Evolutionary conservation across 2,797 vertebrate species (phyloP).

Genomic region (Luscinia megarhynchos): DNA sequence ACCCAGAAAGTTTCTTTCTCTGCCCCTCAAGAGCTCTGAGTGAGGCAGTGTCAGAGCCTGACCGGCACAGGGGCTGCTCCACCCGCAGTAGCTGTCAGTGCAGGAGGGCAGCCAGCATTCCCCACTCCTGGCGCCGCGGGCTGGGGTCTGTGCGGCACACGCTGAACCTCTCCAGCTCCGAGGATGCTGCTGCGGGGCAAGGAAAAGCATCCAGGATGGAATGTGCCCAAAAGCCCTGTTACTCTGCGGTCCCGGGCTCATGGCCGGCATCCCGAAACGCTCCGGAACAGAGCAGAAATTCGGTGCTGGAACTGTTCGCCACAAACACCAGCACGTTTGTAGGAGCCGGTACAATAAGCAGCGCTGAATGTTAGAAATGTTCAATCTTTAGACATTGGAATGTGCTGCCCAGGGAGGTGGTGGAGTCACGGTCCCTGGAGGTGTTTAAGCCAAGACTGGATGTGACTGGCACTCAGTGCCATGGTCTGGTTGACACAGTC

Average conservation of each 20-base stretch:
- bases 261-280: rapidly evolving
- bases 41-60: not conserved
- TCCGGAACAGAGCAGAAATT: not conserved
- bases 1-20: not conserved
- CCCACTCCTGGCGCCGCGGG: rapidly evolving
- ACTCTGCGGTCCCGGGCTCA: rapidly evolving
- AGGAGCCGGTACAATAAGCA: rapidly evolving
- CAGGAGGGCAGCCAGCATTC: rapidly evolving
- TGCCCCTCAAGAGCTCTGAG: not conserved
- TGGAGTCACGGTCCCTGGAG: not conserved
- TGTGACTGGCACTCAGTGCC: too few relatives aligned
- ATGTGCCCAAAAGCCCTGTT: rapidly evolving
- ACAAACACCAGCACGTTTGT: rapidly evolving
- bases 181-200: rapidly evolving
- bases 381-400: not conserved
- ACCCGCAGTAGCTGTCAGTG: not conserved
- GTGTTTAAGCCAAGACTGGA: not conserved
- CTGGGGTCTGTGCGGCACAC: too few relatives aligned
- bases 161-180: rapidly evolving
- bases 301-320: rapidly evolving
- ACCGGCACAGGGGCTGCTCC: too few relatives aligned
- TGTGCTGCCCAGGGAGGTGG: not conserved
- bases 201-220: rapidly evolving
- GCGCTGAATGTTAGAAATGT: rapidly evolving
- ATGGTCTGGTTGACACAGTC: rapidly evolving